Evolutionary conservation across 2,888 invertebrate species (phyloP), one percentile per base, ranked within the genome.

Genomic region (Caenorhabditis plicata): DNA sequence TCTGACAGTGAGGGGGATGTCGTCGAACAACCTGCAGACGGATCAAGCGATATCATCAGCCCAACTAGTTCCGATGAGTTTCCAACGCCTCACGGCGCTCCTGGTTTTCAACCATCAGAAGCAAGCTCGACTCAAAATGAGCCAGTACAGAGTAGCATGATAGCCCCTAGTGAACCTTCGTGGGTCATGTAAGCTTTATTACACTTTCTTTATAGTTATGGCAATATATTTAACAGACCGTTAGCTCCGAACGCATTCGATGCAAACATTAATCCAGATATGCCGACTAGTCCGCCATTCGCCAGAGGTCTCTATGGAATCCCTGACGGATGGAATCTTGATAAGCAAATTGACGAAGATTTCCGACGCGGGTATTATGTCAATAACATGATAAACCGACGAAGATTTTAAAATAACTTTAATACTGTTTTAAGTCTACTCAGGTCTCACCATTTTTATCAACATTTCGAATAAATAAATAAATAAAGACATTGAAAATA

Each of bases 241-340:
- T 44, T 58, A 3, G 20, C 26, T 11, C 27, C 41, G 3, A 40
- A 46, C 27, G 53, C 49, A 3, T 60, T 32, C 32, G 60, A 60
- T n/a, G 53, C 53, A 33, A 33, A 53, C 27, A 46, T 60, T 15
- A 47, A 60, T 20, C 53, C 60, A 4, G 60, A 60, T 27, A 50
- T 46, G 19, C 53, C 60, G 3, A 36, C 45, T 27, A 51, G 39
- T 27, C 55, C 62, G 36, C 62, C 62, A 19, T 15, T 44, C 38
- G 64, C 67, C 2, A 56, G 64, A 13, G 67, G 67, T n/a, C 35
- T 68, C 3, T 52, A 58, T 7, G 53, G 60, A 35, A 60, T 63
- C n/a, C 66, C 66, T 4, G 60, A 64, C 19, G 64, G 64, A 26
- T 64, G 64, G 64, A 64, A 64, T 39, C 27, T 43, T 1, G 50